Base-by-base conservation (phyloP, 2,888 invertebrate species). In the Sicus ferrugineus region DNA sequence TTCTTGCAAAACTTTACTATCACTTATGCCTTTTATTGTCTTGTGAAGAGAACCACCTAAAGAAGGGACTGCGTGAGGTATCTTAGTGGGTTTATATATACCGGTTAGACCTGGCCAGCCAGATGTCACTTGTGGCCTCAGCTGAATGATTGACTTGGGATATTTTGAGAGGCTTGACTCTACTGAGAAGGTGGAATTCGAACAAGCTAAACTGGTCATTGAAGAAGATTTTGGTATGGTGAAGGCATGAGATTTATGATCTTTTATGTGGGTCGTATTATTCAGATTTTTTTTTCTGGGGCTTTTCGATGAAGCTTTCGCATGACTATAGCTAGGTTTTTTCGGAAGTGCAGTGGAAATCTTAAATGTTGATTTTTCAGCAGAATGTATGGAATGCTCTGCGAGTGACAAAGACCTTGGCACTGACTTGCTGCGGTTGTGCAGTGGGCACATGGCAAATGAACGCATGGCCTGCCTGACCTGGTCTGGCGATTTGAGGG, bases 401-500 rank as follows among this genome's bases (percentile, higher is more conserved):
- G 79, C 78, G 0, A 80, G n/a, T 81, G 65, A 30, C 68, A 72
- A 73, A 9, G 78, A 71, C 31, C 81, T 77, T 0, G 84, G 83
- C 67, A 85, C 74, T 4, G 84, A 86, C 73, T 85, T 87, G 71
- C 84, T 84, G 1, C 83, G 79, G 26, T 77, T 62, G 42, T 77
- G 72, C 3, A 77, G 76, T 59, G 78, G 76, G 66, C 80, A 80
- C 2, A 78, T 80, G 67, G 83, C 85, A 73, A 83, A 83, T 0
- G 83, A 85, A 69, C 84, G 86, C 67, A 85, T 84, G 7, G 86
- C 86, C 70, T 86, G 86, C 72, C 88, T 88, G 0, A 89, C 89
- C 77, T 90, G 89, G 30, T 87, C 87, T 0, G 90, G 88, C 0
- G 89, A 89, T 50, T 88, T 83, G 4, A 90, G 79, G 68, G 88